phyloP scores from a whole-genome alignment of 1,140 invertebrate species.

The Drosophila pruinosa region DNA sequence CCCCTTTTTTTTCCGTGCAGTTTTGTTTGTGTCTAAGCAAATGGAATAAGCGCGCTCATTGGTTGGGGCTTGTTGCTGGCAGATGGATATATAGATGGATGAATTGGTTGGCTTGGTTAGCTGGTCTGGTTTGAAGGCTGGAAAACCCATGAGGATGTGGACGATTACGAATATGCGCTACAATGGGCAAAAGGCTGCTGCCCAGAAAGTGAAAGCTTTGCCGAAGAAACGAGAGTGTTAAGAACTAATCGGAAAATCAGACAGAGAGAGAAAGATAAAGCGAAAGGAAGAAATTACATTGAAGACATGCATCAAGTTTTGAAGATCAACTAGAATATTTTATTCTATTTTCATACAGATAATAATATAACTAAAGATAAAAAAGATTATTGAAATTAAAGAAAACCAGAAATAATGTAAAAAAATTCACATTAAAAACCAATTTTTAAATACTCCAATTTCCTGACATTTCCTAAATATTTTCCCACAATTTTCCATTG shows the following conservation, averaged over 20 bases:
- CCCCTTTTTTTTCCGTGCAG: constrained; percentile 17
- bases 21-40: constrained; percentile 77
- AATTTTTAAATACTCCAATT: no score
- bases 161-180: constrained; percentile 42
- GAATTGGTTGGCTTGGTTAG: constrained; percentile 14
- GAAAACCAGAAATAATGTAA: no score
- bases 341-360: no score
- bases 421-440: no score
- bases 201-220: constrained; percentile 17
- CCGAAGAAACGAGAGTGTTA: not conserved
- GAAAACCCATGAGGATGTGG: constrained; percentile 23
- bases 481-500: no score
- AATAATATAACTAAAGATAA: no score
- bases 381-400: no score
- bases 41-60: constrained; percentile 80
- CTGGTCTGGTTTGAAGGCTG: constrained; percentile 1
- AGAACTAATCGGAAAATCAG: not conserved
- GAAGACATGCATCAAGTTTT: no score
- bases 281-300: not conserved
- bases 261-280: not conserved
- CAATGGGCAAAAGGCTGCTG: constrained; percentile 7
- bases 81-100: constrained; percentile 48
- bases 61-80: constrained; percentile 61
- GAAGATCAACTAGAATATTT: no score
- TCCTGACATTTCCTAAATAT: no score